Conservation (phyloP, 1,140 invertebrate species). For the Formica exsecta region DNA sequence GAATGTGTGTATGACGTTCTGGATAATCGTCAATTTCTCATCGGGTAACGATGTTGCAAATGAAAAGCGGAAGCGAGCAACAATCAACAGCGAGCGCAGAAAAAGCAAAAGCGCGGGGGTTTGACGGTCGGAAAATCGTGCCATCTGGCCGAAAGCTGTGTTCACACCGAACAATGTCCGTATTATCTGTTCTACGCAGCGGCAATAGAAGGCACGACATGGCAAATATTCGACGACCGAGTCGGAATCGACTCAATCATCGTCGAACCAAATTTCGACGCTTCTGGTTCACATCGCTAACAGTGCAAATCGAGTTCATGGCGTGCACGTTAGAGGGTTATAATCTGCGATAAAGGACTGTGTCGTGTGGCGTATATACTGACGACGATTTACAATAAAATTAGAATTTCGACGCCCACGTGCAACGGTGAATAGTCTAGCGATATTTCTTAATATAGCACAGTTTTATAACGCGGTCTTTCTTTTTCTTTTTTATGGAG, state of each 20-base stretch:
- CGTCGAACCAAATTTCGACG: constrained; percentile 47
- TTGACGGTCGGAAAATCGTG: constrained; percentile 74
- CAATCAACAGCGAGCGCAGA: constrained; percentile 28
- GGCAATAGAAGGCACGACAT: constrained; percentile 69
- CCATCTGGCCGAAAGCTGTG: constrained; percentile 76
- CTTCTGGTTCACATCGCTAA: constrained; percentile 40
- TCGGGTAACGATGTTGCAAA: constrained; percentile 43
- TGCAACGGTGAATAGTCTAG: not conserved
- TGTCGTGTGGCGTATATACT: constrained; percentile 27
- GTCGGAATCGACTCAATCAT: constrained; percentile 67
- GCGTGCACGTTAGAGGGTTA: constrained; percentile 37
- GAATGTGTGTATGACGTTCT: not conserved
- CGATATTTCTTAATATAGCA: constrained; percentile 2
- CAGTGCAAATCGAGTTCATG: constrained; percentile 54
- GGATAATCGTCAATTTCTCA: not conserved
- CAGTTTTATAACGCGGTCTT: not conserved
- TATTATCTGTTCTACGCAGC: constrained; percentile 72
- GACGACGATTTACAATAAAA: constrained; percentile 24
- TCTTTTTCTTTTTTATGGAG: not conserved
- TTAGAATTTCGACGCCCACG: not conserved
- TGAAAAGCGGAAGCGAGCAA: constrained; percentile 54
- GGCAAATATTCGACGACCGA: constrained; percentile 63
- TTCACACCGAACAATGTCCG: constrained; percentile 75
- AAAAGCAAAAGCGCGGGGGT: constrained; percentile 44
- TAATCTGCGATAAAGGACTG: constrained; percentile 38